A percentile compares a stretch with the other conserved stretches of the same genome.
phyloP scores from a whole-genome alignment of 2,888 invertebrate species.

The Lasioglossum figueresi region DNA sequence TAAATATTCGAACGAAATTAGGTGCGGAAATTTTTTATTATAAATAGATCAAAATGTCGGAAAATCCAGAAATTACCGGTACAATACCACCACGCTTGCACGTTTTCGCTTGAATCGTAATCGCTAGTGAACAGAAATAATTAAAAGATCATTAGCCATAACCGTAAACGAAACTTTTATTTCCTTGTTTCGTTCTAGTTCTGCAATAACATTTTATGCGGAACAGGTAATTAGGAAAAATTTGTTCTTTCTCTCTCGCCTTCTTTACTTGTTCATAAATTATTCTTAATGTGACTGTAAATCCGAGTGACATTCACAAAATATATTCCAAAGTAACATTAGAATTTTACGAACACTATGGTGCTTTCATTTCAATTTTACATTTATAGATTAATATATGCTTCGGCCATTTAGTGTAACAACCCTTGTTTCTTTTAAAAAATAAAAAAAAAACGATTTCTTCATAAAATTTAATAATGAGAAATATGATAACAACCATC shows the following conservation, averaged over 20 bases:
- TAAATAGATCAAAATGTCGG: background rate
- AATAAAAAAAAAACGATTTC: background rate
- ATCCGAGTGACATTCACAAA: background rate
- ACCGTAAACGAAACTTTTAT: constrained; percentile 16
- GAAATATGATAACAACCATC: background rate
- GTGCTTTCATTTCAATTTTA: background rate
- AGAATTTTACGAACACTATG: background rate
- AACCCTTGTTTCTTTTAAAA: background rate
- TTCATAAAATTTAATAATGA: background rate
- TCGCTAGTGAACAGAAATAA: constrained; percentile 1
- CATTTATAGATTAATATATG: background rate
- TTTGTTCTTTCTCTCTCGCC: background rate
- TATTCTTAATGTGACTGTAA: background rate
- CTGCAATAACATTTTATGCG: background rate
- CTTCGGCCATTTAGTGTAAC: background rate
- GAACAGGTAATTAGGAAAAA: constrained; percentile 1
- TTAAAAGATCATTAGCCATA: constrained; percentile 14
- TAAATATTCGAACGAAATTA: background rate
- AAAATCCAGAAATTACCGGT: background rate
- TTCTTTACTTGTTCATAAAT: background rate
- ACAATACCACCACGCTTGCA: background rate
- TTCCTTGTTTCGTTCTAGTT: background rate
- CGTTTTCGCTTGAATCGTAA: background rate
- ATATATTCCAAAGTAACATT: background rate
- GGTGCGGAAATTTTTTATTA: background rate